Evolutionary conservation across 1,140 invertebrate species (phyloP).

Genomic region (Hycleus cichorii): DNA sequence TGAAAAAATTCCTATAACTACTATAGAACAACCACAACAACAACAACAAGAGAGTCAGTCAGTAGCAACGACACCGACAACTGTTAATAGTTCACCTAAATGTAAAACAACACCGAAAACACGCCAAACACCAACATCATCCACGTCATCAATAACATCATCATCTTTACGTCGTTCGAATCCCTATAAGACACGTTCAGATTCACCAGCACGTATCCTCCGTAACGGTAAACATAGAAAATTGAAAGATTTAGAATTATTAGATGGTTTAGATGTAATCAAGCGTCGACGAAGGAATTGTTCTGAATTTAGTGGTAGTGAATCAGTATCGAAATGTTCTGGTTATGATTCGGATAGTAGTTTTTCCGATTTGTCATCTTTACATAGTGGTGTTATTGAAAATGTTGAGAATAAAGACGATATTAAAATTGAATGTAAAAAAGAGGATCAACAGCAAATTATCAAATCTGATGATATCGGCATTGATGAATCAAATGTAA

Average conservation of each 20-base stretch:
- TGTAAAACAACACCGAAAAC: constrained; percentile 25
- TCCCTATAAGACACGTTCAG: constrained; percentile 49
- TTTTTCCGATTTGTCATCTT: constrained; percentile 45
- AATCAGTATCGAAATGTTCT: constrained; percentile 46
- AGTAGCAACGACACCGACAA: not conserved
- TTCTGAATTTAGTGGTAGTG: constrained; percentile 49
- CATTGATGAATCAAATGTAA: constrained; percentile 11
- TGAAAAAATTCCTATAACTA: constrained; percentile 34
- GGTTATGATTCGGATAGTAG: constrained; percentile 56
- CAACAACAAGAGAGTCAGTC: not conserved
- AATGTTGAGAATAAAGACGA: constrained; percentile 39
- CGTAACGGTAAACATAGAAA: constrained; percentile 57
- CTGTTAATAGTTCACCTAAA: constrained; percentile 29
- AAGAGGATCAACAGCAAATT: not conserved
- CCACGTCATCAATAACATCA: constrained; percentile 22
- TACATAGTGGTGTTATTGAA: constrained; percentile 38
- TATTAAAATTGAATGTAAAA: constrained; percentile 16
- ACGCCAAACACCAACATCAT: constrained; percentile 38
- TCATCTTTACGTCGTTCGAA: constrained; percentile 43
- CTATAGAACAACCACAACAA: constrained; percentile 13
- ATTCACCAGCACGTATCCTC: constrained; percentile 47
- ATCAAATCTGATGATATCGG: not conserved
- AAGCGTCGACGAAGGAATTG: constrained; percentile 49
- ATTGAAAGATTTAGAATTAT: constrained; percentile 43
- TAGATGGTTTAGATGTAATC: constrained; percentile 46